phyloP scores from a whole-genome alignment of 2,797 vertebrate species.

The Rhinatrema bivittatum region DNA sequence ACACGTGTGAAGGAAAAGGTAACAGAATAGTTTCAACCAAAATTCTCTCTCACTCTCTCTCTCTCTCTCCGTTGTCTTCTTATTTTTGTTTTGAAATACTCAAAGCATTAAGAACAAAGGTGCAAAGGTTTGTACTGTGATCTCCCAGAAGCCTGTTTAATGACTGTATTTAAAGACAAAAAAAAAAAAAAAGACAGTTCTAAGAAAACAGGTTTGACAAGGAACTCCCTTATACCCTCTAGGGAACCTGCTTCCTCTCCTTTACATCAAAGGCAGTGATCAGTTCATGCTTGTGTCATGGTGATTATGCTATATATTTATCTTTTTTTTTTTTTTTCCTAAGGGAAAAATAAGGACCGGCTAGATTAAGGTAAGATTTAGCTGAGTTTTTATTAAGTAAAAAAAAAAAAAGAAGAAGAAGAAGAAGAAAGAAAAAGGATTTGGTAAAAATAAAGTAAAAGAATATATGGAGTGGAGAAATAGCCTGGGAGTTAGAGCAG shows the following conservation, averaged over 20 bases:
- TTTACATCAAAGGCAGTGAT: slow-evolving; percentile 69
- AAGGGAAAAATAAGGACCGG: not conserved
- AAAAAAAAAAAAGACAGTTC: slow-evolving; percentile 55
- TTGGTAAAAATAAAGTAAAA: too few relatives aligned
- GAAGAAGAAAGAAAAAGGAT: not conserved
- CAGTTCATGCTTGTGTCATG: slow-evolving; percentile 66
- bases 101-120: not conserved
- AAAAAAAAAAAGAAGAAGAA: not conserved
- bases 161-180: slow-evolving; percentile 52
- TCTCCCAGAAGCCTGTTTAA: slow-evolving; percentile 47
- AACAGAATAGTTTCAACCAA: too few relatives aligned
- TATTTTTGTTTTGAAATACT: not conserved
- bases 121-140: not conserved
- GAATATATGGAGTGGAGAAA: too few relatives aligned
- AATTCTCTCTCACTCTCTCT: too few relatives aligned
- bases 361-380: not conserved
- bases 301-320: slow-evolving; percentile 49
- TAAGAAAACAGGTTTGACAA: slow-evolving; percentile 81
- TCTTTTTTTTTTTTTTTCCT: too few relatives aligned
- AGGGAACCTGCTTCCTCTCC: slow-evolving; percentile 48
- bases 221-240: slow-evolving; percentile 52
- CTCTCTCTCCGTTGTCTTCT: too few relatives aligned
- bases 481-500: too few relatives aligned
- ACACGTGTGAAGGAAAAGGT: too few relatives aligned
- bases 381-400: not conserved